These are phyloP conservation scores for Bothrops alternatus DNA, from an alignment of 2,797 vertebrate species.

Conservation along the genomic window DNA sequence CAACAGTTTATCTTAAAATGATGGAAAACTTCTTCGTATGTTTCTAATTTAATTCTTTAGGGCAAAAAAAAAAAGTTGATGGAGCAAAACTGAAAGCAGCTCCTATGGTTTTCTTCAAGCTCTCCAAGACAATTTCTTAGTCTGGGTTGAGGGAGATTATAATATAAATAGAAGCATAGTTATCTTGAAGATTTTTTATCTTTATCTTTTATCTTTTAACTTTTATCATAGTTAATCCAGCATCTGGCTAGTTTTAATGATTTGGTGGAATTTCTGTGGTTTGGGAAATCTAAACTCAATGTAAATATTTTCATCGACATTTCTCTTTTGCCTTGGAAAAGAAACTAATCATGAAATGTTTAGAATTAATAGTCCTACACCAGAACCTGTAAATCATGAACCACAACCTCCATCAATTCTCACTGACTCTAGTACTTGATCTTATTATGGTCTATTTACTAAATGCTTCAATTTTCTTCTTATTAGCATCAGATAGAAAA, in stretches of 20 bases:
- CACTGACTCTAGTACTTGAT: conserved; percentile 37
- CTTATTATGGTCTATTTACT: conserved; percentile 44
- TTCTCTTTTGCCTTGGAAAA: conserved; percentile 57
- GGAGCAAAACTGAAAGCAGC: not conserved
- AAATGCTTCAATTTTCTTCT: conserved; percentile 37
- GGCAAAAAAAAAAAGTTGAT: not conserved
- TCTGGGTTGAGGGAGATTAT: conserved; percentile 16
- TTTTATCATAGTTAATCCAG: conserved; percentile 1
- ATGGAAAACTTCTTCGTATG: not conserved
- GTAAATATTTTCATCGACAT: conserved; percentile 59
- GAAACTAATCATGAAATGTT: conserved; percentile 54
- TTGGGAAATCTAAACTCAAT: conserved; percentile 63
- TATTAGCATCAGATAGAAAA: conserved; percentile 35
- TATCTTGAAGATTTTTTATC: conserved; percentile 5
- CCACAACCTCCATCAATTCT: conserved; percentile 44
- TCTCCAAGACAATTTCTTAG: not conserved
- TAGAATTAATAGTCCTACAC: conserved; percentile 52
- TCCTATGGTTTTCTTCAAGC: not conserved
- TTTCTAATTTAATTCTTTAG: not conserved
- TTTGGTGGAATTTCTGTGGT: conserved; percentile 56
- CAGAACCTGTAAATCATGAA: conserved; percentile 56
- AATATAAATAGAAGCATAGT: conserved; percentile 20
- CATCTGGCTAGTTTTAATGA: conserved; percentile 59
- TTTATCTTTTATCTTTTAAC: not conserved
- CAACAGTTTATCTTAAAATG: not conserved